These are phyloP conservation scores for Amphiprion ocellaris DNA, from an alignment of 2,113 vertebrate species.

Conservation along the genomic window DNA sequence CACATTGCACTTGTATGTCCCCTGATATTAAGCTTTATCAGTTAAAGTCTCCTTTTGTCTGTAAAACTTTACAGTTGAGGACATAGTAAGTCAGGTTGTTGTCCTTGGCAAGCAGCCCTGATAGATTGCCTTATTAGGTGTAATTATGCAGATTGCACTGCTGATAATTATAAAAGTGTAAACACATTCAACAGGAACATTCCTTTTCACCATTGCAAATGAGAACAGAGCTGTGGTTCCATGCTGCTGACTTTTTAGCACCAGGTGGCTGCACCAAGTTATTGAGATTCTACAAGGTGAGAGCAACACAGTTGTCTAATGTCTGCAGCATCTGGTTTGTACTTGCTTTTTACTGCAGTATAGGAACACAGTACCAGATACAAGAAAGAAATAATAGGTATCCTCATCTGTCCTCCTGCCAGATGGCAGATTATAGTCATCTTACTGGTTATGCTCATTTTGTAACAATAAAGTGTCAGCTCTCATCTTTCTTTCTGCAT, in stretches of 20 bases:
- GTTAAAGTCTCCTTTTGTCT: not conserved
- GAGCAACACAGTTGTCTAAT: slow-evolving; percentile 54
- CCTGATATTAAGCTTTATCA: not conserved
- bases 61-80: slow-evolving; percentile 50
- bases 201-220: slow-evolving; percentile 71
- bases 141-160: slow-evolving; percentile 77
- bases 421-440: slow-evolving; percentile 54
- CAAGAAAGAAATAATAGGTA: slow-evolving; percentile 9
- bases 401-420: slow-evolving; percentile 40
- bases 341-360: slow-evolving; percentile 28
- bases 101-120: slow-evolving; percentile 71
- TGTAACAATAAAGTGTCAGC: slow-evolving; percentile 28
- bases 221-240: slow-evolving; percentile 50
- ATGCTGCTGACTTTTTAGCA: slow-evolving; percentile 65
- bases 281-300: slow-evolving; percentile 70
- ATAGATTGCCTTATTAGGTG: slow-evolving; percentile 76
- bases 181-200: slow-evolving; percentile 69
- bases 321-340: slow-evolving; percentile 61
- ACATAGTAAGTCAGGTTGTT: slow-evolving; percentile 57
- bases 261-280: slow-evolving; percentile 70
- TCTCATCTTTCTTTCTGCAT: slow-evolving; percentile 6
- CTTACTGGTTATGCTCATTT: slow-evolving; percentile 26
- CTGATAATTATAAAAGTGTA: slow-evolving; percentile 77
- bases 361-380: slow-evolving; percentile 7
- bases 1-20: not conserved